Evolutionary conservation across 2,113 vertebrate genomes (phyloP).

Genomic region (Antechinus stuartii): DNA sequence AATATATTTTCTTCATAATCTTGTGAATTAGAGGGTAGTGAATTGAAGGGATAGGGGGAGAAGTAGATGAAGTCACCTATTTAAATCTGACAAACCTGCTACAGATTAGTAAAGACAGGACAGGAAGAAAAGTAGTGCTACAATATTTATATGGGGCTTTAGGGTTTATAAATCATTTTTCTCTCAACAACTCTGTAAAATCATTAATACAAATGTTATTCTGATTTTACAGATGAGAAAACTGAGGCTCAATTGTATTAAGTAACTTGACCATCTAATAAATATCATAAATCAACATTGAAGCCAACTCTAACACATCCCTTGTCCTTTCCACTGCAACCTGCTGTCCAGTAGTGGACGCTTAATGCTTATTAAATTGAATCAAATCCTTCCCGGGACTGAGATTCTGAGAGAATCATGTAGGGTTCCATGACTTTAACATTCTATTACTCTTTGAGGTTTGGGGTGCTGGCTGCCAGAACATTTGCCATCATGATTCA

Average conservation of each 20-base stretch:
- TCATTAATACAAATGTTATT: background rate
- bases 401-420: background rate
- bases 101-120: background rate
- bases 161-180: background rate
- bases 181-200: background rate
- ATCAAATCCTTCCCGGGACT: background rate
- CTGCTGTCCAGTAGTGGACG: background rate
- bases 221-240: background rate
- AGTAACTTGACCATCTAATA: background rate
- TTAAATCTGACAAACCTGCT: background rate
- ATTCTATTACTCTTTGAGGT: background rate
- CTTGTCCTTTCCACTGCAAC: background rate
- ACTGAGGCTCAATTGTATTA: background rate
- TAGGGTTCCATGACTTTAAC: background rate
- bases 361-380: background rate
- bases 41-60: background rate
- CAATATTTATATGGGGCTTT: background rate
- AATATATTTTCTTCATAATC: background rate
- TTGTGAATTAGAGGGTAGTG: background rate
- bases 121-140: background rate
- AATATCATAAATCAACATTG: background rate
- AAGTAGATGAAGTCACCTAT: background rate
- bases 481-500: background rate
- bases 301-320: background rate
- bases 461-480: background rate